Base-by-base conservation (phyloP, 2,113 vertebrate species). In the Seriola aureovittata region DNA sequence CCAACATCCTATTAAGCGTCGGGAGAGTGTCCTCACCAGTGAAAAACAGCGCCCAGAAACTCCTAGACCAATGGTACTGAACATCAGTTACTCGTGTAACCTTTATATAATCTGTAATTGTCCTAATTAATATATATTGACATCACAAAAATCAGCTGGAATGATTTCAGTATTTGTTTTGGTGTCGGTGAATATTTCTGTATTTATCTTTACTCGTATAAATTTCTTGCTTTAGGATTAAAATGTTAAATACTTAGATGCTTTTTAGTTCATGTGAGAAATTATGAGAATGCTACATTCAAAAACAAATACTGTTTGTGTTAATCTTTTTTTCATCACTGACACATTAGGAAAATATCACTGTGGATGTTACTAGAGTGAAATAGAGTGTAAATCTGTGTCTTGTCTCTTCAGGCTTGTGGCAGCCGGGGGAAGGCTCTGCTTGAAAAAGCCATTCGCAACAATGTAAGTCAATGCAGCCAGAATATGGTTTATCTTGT, bases 361-460 rank as follows among this genome's bases (percentile, higher is more conserved):
- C 19, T 5, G 4, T 34, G 9, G 19, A 44, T 23, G 14, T 36
- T 10, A 57, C 13, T 34, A 16, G 5, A 74, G 46, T 55, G 0
- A 67, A 67, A 19, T 17, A 16, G 5, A n/a, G 3, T 42, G 0
- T 32, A 23, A 58, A 23, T 75, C 10, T 68, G 5, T 19, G 6
- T 36, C 73, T 82, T 87, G 63, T 88, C 29, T 72, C 36, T 17
- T 0, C 93, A 97, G 96, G 89, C 78, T 0, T 96, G 95, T 79
- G 84, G 95, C 84, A 98, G 97, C 88, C 93, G 96, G 38, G 97
- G 97, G 3, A 97, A 95, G 90, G 96, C 96, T 23, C 91, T 98
- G 32, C 92, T 97, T 75, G 96, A 96, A 93, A 97, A 96, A 89
- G 97, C 96, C 79, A 96, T 97, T 80, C 94, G 94, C 85, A 97